Evolutionary conservation across 2,113 vertebrate species (phyloP), one percentile per base, ranked within the genome.

Genomic region (Odontesthes bonariensis): DNA sequence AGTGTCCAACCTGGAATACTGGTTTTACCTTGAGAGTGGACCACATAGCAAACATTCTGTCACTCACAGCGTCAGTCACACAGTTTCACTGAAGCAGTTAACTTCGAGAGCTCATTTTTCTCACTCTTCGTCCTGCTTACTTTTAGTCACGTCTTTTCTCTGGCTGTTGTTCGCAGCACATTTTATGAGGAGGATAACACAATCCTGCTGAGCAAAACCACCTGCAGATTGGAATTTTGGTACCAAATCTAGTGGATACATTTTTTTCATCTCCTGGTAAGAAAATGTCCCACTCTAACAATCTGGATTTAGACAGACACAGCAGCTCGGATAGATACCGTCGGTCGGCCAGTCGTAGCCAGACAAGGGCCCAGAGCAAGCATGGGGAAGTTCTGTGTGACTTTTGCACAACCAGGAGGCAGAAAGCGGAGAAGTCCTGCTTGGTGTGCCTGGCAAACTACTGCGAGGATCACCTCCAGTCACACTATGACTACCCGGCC

Each of bases 391-490:
- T 92, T 38, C 17, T 91, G 60, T 99, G 98, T 0, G 98, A 99
- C 86, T 98, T 98, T 75, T 99, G 98, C 90, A 96, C 96, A 1
- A 94, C 93, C 3, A 96, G 94, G 87, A 98, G 95, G 92, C 95
- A 96, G 84, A 97, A 95, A 82, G 97, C 98, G 0, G 95, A 96
- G 38, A 98, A 96, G 89, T 98, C 97, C 51, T 99, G 98, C 81
- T 87, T 99, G 87, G 95, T 97, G 66, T 99, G 98, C 84, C 94
- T 98, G 92, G 96, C 97, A 7, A 97, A 96, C 63, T 98, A 98
- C 92, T 99, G 98, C 0, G 97, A 98, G 78, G 90, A 93, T 65
- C 98, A 99, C 84, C 85, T 99, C 33, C 96, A 96, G 86, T 94
- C 97, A 57, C 98, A 99, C 63, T 95, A 97, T 65, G 96, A 97